Conservation (phyloP, 2,888 invertebrate species). For the Homarus gammarus region DNA sequence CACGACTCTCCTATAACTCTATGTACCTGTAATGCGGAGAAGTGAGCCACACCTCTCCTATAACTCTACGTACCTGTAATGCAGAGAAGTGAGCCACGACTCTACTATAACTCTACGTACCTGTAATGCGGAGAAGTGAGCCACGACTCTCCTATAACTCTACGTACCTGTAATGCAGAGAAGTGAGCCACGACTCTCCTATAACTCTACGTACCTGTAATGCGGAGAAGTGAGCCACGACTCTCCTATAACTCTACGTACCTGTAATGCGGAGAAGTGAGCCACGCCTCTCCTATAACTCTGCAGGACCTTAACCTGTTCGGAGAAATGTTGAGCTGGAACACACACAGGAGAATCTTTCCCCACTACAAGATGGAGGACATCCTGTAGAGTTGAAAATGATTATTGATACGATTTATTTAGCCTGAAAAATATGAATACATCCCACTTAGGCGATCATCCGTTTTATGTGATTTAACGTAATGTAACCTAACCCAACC, state of each 20-base stretch:
- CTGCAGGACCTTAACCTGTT: slow-evolving; percentile 45
- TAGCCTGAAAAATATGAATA: too few relatives aligned
- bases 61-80: slow-evolving; percentile 21
- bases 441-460: too few relatives aligned
- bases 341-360: slow-evolving; percentile 47
- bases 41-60: too few relatives aligned
- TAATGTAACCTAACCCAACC: too few relatives aligned
- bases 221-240: slow-evolving; percentile 50
- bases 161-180: slow-evolving; percentile 29
- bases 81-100: slow-evolving; percentile 28
- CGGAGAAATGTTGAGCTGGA: slow-evolving; percentile 57
- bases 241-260: slow-evolving; percentile 49
- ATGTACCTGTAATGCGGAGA: slow-evolving; percentile 30
- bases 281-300: slow-evolving; percentile 56
- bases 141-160: slow-evolving; percentile 54
- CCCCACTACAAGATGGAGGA: slow-evolving; percentile 40
- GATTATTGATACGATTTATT: too few relatives aligned
- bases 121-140: slow-evolving; percentile 33
- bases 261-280: slow-evolving; percentile 29
- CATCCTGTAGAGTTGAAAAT: slow-evolving; percentile 44
- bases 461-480: too few relatives aligned
- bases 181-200: slow-evolving; percentile 59
- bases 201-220: slow-evolving; percentile 23
- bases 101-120: too few relatives aligned
- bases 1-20: too few relatives aligned